A percentile compares a stretch with the other conserved stretches of the same genome.
phyloP scores from a whole-genome alignment of 2,888 invertebrate genomes.

The Xylota segnis region DNA sequence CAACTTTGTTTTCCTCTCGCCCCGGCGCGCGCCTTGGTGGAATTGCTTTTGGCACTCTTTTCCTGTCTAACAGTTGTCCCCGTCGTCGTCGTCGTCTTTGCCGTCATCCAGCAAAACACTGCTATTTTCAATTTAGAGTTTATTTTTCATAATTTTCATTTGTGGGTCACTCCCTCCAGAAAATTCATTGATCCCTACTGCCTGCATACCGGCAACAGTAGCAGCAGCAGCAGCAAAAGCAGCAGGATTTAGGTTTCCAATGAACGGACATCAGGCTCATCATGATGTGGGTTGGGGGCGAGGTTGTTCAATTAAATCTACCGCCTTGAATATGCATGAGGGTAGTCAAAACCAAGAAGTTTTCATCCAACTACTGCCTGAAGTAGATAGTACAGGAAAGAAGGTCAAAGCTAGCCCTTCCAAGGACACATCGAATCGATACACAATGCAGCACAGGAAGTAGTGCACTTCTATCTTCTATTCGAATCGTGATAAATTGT shows the following conservation, averaged over 20 bases:
- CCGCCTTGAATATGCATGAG: conserved; percentile 36
- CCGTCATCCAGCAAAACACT: neutral
- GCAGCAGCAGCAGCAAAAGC: neutral
- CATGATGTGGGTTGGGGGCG: neutral
- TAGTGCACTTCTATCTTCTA: conserved; percentile 31
- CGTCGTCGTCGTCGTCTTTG: neutral
- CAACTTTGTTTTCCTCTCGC: neutral
- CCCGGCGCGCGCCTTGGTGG: neutral
- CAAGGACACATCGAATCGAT: conserved; percentile 41
- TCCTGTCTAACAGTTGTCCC: conserved; percentile 21
- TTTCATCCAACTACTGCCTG: conserved; percentile 5
- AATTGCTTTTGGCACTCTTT: conserved; percentile 50
- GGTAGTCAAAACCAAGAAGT: conserved; percentile 29
- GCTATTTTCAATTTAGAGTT: conserved; percentile 6
- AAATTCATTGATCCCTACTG: conserved; percentile 18
- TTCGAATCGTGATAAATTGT: conserved; percentile 28
- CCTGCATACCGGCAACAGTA: neutral
- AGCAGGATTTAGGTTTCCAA: conserved; percentile 22
- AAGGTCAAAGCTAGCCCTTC: conserved; percentile 25
- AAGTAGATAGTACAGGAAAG: conserved; percentile 7
- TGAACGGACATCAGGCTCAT: conserved; percentile 5
- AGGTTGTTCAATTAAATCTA: conserved; percentile 34
- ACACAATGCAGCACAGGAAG: conserved; percentile 31
- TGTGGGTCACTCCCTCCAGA: neutral
- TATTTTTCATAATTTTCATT: conserved; percentile 17